Base-by-base conservation (phyloP, 2,113 vertebrate genomes). In the Nymphicus hollandicus region DNA sequence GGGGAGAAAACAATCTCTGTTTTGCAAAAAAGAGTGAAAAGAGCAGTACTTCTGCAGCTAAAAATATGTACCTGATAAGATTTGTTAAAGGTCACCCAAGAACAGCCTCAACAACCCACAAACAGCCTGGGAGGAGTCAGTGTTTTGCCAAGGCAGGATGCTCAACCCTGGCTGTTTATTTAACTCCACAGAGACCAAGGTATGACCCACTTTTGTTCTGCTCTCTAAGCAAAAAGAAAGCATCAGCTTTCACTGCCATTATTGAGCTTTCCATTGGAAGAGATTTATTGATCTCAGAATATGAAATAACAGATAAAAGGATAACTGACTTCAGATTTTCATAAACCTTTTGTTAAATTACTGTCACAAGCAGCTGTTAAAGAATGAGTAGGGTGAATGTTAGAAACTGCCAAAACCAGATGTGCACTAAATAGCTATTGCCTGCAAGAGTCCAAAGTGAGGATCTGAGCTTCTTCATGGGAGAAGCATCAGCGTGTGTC, bases 21-120 rank as follows among this genome's bases (percentile, higher is more conserved):
- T 77, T 81, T 70, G 46, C 50, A 79, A 60, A 69, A 69, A 64
- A 29, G 53, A 72, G 49, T 77, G 73, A 91, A 93, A 92, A 64
- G 53, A 76, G 46, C 53, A 68, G 44, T 43, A 82, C 84, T 92
- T 93, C 47, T 77, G 43, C 15, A 61, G 35, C 70, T 76, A 60
- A 90, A 94, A 93, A 86, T 90, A 81, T 79, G 91, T 95, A 95
- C 82, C 64, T 28, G 49, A 61, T 35, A 77, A 85, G 79, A 61
- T 79, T 88, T 86, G 70, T 82, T 81, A 93, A 60, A 95, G 80
- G 88, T 91, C 83, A 93, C 15, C 28, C 3, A 7, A 80, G 81
- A 91, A 71, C 29, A 55, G 81, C 56, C 55, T 71, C 65, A 68
- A 37, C 25, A 52, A 37, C 19, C 60, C 64, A 91, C 60, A 49